These are phyloP conservation scores for Nebria ingens DNA, from an alignment of 1,140 invertebrate genomes.

Conservation along the genomic window DNA sequence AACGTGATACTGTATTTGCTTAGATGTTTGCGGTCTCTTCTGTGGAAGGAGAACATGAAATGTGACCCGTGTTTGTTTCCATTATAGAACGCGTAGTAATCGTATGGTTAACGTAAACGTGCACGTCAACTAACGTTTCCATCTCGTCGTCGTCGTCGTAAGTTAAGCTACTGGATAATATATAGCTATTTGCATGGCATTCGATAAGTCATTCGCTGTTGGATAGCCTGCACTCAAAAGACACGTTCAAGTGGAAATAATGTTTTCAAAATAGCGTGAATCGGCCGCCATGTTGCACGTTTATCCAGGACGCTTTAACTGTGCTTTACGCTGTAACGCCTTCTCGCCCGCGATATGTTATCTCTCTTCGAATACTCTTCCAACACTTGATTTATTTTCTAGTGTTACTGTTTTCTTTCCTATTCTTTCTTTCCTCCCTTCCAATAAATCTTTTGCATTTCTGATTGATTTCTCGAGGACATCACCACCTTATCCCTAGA, in stretches of 20 bases:
- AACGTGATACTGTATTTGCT: too few relatives aligned
- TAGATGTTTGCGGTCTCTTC: too few relatives aligned
- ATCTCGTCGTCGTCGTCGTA: background rate
- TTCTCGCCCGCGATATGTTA: background rate
- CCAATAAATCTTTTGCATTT: conserved; percentile 7
- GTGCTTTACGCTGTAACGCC: background rate
- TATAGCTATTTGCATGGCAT: background rate
- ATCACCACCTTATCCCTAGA: too few relatives aligned
- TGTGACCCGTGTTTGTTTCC: too few relatives aligned
- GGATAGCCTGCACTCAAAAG: background rate
- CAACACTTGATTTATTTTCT: conserved; percentile 9
- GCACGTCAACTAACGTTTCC: background rate
- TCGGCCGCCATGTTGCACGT: background rate
- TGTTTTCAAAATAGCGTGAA: background rate
- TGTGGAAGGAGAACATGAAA: too few relatives aligned
- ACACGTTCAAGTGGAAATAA: background rate
- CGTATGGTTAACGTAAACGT: too few relatives aligned
- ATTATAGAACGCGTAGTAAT: too few relatives aligned
- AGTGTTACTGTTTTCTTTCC: background rate
- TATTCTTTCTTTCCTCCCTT: background rate
- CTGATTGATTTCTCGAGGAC: conserved; percentile 1
- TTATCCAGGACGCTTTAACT: background rate
- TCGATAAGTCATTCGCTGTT: background rate
- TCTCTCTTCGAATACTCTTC: conserved; percentile 2
- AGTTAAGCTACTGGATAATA: background rate